Percentiles rank a stretch among this genome's conserved stretches.
phyloP scores from a whole-genome alignment of 1,140 invertebrate species.

The Microplitis demolitor region DNA sequence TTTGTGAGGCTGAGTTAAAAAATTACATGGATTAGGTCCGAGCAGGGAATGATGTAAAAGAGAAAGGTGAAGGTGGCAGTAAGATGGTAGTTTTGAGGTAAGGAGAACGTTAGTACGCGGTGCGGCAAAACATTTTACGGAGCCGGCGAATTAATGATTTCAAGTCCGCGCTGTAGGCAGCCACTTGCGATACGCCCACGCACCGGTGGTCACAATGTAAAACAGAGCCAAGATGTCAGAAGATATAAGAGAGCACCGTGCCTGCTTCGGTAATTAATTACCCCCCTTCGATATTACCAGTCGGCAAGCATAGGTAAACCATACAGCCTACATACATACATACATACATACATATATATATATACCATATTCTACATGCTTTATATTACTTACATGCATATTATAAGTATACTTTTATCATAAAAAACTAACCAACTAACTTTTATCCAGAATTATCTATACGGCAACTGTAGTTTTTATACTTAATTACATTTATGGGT shows the following conservation, averaged over 20 bases:
- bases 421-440: neutral
- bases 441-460: neutral
- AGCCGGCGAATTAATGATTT: constrained; percentile 47
- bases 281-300: constrained; percentile 35
- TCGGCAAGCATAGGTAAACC: constrained; percentile 5
- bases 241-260: constrained; percentile 43
- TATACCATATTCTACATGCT: neutral
- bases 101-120: neutral
- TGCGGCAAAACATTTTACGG: neutral
- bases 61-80: constrained; percentile 26
- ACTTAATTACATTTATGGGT: too few relatives aligned
- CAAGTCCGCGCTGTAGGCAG: constrained; percentile 38
- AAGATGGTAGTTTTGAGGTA: constrained; percentile 33
- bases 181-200: constrained; percentile 49
- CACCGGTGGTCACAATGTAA: constrained; percentile 49
- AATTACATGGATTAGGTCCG: neutral
- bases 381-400: too few relatives aligned
- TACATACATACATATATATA: neutral
- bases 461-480: too few relatives aligned
- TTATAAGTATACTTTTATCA: too few relatives aligned
- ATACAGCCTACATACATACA: neutral
- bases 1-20: too few relatives aligned
- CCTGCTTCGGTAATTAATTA: constrained; percentile 52
- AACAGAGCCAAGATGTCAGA: constrained; percentile 48
- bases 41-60: constrained; percentile 36